Evolutionary conservation across 2,888 invertebrate genomes (phyloP), one percentile per base, ranked within the genome.

Genomic region (Hypomecis atomaria): DNA sequence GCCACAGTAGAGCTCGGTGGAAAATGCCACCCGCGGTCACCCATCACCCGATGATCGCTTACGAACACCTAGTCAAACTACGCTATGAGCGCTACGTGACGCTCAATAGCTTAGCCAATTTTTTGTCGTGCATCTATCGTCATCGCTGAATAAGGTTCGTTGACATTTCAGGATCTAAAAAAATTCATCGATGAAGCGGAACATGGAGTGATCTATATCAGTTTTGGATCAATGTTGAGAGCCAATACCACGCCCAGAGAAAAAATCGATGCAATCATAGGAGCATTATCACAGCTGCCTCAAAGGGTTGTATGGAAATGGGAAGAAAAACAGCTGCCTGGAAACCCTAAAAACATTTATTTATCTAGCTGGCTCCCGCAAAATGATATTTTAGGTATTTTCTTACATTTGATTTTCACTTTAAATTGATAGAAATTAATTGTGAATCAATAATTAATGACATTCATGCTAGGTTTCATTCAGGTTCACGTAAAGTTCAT

Each of bases 281-380:
- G 84, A 3, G 95, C 94, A 1, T 87, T 97, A 60, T 84, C 93
- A 0, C 88, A 93, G 66, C 84, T 96, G 36, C 94, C 95, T 1
- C 94, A 96, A 73, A 93, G 94, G 70, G 93, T 96, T 2, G 83
- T 97, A 37, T 97, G 96, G 96, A 96, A 96, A 87, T 96, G 95
- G 95, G 96, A 96, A 76, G 90, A 92, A 55, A 94, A 94, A 7
- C 84, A 90, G 6, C 81, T 94, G 73, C 92, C 93, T 0, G 93
- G 90, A 23, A 91, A 95, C 70, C 94, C 94, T 0, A 85, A 91
- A 53, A 95, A 96, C 75, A 90, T 96, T 7, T 91, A 93, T 79
- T 76, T 94, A 11, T 89, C 90, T 59, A 93, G 93, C 57, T 96
- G 96, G 96, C 79, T 95, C 73, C 95, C 96, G 0, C 96, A 96